These are phyloP conservation scores for Aegotheles bennettii DNA, from an alignment of 2,113 vertebrate species.

Conservation along the genomic window DNA sequence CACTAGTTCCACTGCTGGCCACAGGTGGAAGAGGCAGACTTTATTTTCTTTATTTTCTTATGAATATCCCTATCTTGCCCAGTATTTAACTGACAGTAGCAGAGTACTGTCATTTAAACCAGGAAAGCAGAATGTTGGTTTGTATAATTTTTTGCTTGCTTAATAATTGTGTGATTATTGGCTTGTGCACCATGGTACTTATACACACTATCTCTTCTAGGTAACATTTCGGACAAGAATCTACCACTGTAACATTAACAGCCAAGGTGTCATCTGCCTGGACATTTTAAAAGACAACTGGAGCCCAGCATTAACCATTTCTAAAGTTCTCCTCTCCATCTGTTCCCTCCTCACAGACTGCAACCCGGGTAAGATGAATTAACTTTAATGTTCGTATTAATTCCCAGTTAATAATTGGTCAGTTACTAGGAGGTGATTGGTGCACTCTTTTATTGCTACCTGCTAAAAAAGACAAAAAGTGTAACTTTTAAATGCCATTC, in stretches of 20 bases:
- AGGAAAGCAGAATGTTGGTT: neutral
- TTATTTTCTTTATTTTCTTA: neutral
- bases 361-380: conserved; percentile 85
- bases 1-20: neutral
- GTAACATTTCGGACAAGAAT: conserved; percentile 95
- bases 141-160: neutral
- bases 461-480: neutral
- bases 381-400: neutral
- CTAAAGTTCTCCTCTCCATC: conserved; percentile 96
- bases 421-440: neutral
- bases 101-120: neutral
- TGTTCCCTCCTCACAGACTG: conserved; percentile 98
- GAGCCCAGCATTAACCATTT: conserved; percentile 95
- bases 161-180: neutral
- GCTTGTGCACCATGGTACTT: neutral
- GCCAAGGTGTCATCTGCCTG: conserved; percentile 96
- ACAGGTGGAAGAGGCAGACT: neutral
- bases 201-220: conserved; percentile 55
- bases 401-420: neutral
- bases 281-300: conserved; percentile 98
- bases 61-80: neutral
- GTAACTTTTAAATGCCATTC: neutral
- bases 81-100: neutral
- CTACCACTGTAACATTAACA: conserved; percentile 98
- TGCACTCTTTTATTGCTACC: neutral